Evolutionary conservation across 2,113 vertebrate genomes (phyloP), one percentile per base, ranked within the genome.

Genomic region (Erpornis zantholeuca): DNA sequence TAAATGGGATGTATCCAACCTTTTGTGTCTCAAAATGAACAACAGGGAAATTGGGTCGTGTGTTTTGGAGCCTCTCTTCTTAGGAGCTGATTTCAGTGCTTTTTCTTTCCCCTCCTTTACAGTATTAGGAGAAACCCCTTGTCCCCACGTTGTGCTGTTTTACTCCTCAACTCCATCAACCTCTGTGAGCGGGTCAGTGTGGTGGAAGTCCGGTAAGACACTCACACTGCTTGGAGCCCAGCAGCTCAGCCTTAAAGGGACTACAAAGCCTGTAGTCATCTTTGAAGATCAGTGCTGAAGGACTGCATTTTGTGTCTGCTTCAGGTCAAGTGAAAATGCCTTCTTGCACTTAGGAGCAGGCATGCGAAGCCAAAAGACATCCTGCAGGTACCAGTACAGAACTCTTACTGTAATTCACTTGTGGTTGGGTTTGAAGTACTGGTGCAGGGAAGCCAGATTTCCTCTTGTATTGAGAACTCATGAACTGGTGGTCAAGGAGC

Each of bases 51-150:
- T 6, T 27, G 24, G 27, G 7, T 24, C 3, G 0, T 38, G 8
- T 35, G 11, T 52, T 6, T 45, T 2, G 1, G 14, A 90, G 17
- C n/a, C 15, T 69, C 76, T 78, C 56, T 63, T 59, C 59, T 14
- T 60, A 25, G n/a, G 56, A 86, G 23, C 29, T 35, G 29, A 63
- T 86, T 65, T 83, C 2, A 2, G 25, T 63, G 28, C 29, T 72
- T 50, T 38, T 83, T 70, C 33, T 69, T 64, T 42, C 38, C 4
- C 8, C 15, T 95, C 36, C 15, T 49, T 73, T 78, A 54, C 88
- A 99, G 99, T 40, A 97, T 99, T 81, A 98, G 89, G 82, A 94
- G 98, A 33, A 98, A 97, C 12, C 53, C 8, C 0, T 96, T 99
- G 54, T 97, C 97, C 6, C 95, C 97, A 19, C 23, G 12, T 22